Conservation (phyloP, 2,797 vertebrate genomes). For the Danio choprae region DNA sequence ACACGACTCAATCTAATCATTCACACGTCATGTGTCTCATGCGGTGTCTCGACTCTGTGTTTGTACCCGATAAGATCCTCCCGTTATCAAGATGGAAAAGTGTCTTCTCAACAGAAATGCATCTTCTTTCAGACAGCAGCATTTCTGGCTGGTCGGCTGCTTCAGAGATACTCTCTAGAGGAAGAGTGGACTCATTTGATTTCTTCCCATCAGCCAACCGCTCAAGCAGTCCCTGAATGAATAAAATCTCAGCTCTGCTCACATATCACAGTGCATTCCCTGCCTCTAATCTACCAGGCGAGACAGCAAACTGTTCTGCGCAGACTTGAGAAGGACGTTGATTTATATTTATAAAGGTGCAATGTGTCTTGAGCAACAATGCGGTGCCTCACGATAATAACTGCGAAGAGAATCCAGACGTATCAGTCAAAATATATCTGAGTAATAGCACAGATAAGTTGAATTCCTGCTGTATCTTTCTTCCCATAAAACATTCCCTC, state of each 20-base stretch:
- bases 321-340: constrained; percentile 14
- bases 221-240: constrained; percentile 13
- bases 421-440: constrained; percentile 31
- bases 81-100: constrained; percentile 1
- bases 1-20: constrained; percentile 11
- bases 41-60: neutral
- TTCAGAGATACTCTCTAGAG: constrained; percentile 5
- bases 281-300: neutral
- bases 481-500: constrained; percentile 34
- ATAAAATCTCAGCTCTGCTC: constrained; percentile 14
- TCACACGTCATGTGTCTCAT: constrained; percentile 2
- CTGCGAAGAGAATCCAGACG: neutral
- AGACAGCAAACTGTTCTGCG: constrained; percentile 5
- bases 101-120: neutral
- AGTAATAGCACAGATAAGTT: constrained; percentile 28
- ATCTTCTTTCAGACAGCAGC: constrained; percentile 1
- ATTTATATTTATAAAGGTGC: constrained; percentile 13
- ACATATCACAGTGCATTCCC: constrained; percentile 5
- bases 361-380: constrained; percentile 11
- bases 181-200: constrained; percentile 19
- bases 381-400: neutral
- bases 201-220: constrained; percentile 17
- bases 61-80: constrained; percentile 14
- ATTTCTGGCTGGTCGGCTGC: neutral
- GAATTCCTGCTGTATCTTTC: constrained; percentile 49